phyloP scores from a whole-genome alignment of 2,113 vertebrate species.

The Lanius collurio region DNA sequence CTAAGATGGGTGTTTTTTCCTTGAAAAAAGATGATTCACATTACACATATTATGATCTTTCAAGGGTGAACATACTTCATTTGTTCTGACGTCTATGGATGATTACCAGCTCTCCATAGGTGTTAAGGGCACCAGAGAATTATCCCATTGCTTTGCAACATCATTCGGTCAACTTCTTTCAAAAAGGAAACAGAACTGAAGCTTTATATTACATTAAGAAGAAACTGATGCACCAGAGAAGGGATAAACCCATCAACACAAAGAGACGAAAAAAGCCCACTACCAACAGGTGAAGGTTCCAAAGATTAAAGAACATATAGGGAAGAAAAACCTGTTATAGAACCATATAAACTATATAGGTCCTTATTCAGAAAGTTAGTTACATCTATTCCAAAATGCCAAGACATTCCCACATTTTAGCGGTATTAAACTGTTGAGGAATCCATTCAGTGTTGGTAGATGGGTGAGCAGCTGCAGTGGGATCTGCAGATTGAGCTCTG shows the following conservation, averaged over 20 bases:
- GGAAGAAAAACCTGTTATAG: neutral
- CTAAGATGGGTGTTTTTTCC: neutral
- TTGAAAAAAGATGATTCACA: neutral
- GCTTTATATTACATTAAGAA: neutral
- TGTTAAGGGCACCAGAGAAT: neutral
- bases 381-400: neutral
- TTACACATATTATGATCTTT: neutral
- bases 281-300: neutral
- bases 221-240: neutral
- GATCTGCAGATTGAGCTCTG: neutral
- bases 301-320: neutral
- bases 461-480: neutral
- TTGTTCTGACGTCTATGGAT: neutral
- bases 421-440: neutral
- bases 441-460: neutral
- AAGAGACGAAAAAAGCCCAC: rapidly evolving
- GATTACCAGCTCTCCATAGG: neutral
- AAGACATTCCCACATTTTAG: neutral
- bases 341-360: neutral
- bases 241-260: rapidly evolving
- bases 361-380: neutral
- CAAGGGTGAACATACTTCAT: neutral
- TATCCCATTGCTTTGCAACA: neutral
- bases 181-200: neutral
- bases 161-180: neutral